These are phyloP conservation scores for Sebastes minor DNA, from an alignment of 2,797 vertebrate species.

Conservation along the genomic window DNA sequence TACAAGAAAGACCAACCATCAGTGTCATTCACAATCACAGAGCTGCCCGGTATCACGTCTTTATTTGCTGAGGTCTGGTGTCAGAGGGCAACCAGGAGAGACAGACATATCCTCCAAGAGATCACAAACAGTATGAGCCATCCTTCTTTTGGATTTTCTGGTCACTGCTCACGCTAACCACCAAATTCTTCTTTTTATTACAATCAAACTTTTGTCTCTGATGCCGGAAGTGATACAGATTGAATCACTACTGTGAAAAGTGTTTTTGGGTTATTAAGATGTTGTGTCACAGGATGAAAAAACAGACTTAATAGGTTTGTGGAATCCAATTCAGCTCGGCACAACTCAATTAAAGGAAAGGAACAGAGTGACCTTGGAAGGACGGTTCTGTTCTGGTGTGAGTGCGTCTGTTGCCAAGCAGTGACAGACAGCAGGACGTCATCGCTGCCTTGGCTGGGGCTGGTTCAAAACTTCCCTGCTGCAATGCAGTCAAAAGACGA, in stretches of 20 bases:
- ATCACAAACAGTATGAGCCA: neutral
- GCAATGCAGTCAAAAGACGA: slow-evolving; percentile 59
- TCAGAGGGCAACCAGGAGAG: neutral
- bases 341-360: slow-evolving; percentile 47
- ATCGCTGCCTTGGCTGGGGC: slow-evolving; percentile 7
- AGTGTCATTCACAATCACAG: neutral
- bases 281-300: neutral
- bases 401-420: slow-evolving; percentile 47
- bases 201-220: neutral
- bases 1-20: neutral
- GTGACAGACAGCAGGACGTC: slow-evolving; percentile 43
- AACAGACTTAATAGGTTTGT: neutral
- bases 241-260: neutral
- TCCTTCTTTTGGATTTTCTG: neutral
- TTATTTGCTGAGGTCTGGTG: neutral
- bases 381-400: slow-evolving; percentile 5
- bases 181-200: no score
- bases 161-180: neutral
- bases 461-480: slow-evolving; percentile 14
- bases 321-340: slow-evolving; percentile 43
- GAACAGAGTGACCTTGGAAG: slow-evolving; percentile 55
- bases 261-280: neutral
- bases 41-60: neutral
- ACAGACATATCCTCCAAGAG: neutral
- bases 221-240: neutral